Evolutionary conservation across 37 sponge, comb jelly and placozoan species (phyloP).

Genomic region (Agelas oroides): DNA sequence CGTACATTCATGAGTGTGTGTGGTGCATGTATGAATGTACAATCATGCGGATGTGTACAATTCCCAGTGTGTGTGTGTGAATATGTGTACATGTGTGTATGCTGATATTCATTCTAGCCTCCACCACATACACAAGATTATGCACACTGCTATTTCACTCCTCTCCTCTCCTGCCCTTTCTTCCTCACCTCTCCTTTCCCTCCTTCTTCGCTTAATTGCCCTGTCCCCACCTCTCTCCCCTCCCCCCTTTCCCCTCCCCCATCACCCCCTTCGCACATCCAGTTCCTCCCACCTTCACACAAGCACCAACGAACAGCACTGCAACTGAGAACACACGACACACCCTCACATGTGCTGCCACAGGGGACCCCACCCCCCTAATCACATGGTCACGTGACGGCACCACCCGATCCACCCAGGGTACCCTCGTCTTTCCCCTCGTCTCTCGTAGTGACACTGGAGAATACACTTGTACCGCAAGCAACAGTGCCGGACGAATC

Average conservation of each 20-base stretch:
- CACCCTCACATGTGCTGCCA: constrained; percentile 30
- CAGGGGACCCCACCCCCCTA: constrained; percentile 53
- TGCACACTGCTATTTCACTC: no score
- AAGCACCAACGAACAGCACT: constrained; percentile 15
- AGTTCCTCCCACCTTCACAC: constrained; percentile 53
- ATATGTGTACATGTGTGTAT: no score
- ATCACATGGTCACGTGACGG: constrained; percentile 34
- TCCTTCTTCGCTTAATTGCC: neutral
- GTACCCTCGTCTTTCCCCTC: constrained; percentile 1
- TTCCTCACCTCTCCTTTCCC: neutral
- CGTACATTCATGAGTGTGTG: neutral
- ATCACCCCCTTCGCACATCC: constrained; percentile 11
- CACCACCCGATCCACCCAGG: neutral
- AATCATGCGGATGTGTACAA: no score
- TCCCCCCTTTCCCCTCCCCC: no score
- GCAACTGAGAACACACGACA: constrained; percentile 17
- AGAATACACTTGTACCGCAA: constrained; percentile 54
- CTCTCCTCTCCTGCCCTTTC: neutral
- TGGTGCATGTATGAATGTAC: neutral
- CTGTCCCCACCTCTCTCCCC: neutral
- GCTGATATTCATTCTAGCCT: no score
- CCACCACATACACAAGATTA: no score
- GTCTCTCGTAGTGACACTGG: constrained; percentile 44
- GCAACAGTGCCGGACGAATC: constrained; percentile 23
- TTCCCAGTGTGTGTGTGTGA: no score